These are phyloP conservation scores for Sebastes jordani DNA, from an alignment of 2,797 vertebrate species.

Conservation along the genomic window DNA sequence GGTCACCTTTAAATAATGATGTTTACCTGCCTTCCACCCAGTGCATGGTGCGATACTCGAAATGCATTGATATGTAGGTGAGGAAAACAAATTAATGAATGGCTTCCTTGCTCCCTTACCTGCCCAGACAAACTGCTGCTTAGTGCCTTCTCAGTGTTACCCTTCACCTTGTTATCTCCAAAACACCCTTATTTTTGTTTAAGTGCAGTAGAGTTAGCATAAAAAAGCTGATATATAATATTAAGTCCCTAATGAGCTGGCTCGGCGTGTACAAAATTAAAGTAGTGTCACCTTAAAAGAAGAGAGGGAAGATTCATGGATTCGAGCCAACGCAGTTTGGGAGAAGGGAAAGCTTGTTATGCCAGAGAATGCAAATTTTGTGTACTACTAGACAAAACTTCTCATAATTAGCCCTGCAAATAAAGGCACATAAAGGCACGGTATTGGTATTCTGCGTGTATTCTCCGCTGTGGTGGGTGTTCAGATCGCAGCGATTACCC, in stretches of 20 bases:
- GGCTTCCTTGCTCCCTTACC: background rate
- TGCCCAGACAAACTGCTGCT: background rate
- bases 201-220: background rate
- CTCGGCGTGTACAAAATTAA: background rate
- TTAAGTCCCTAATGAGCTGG: constrained; percentile 16
- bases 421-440: background rate
- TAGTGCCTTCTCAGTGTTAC: background rate
- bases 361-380: constrained; percentile 18
- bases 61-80: background rate
- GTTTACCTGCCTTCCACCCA: background rate
- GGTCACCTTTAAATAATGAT: background rate
- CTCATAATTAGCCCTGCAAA: constrained; percentile 26
- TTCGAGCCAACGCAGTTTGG: background rate
- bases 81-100: background rate
- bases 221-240: background rate
- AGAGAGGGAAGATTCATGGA: background rate
- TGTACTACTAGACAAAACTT: constrained; percentile 6
- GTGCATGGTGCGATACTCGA: background rate
- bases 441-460: constrained; percentile 25
- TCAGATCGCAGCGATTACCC: constrained; percentile 32
- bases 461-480: constrained; percentile 21
- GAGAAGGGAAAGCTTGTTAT: constrained; percentile 3
- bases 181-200: background rate
- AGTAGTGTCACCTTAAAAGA: background rate
- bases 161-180: background rate